These are phyloP conservation scores for Leiothrix lutea DNA, from an alignment of 2,113 vertebrate species.

Conservation along the genomic window DNA sequence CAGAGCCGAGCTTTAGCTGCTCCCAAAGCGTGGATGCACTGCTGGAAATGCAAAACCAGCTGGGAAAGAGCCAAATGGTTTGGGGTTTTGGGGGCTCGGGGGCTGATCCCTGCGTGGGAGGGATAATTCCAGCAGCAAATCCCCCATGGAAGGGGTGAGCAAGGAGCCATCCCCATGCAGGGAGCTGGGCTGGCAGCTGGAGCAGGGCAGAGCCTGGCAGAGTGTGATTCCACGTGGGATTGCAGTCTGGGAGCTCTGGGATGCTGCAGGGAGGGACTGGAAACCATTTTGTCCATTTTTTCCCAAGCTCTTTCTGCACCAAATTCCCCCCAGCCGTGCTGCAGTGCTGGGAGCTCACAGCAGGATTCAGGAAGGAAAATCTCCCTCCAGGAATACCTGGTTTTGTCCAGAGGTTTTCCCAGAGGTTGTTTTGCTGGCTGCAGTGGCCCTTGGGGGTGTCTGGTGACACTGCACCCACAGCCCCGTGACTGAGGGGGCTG, in stretches of 20 bases:
- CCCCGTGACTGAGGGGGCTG: rapidly evolving
- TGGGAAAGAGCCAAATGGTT: neutral
- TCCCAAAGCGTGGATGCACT: neutral
- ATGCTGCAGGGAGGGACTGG: neutral
- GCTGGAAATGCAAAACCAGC: neutral
- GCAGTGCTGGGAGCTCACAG: neutral
- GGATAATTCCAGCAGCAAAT: neutral
- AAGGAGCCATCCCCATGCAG: neutral
- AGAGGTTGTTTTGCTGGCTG: neutral
- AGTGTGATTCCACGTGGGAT: rapidly evolving
- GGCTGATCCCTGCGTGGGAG: neutral
- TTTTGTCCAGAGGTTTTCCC: neutral
- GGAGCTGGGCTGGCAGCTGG: neutral
- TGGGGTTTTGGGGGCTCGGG: neutral
- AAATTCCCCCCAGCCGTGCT: rapidly evolving
- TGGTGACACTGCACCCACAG: neutral
- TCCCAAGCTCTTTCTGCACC: neutral
- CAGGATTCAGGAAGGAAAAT: neutral
- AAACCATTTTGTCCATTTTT: neutral
- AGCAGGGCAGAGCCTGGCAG: neutral
- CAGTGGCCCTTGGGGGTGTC: neutral
- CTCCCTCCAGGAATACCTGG: rapidly evolving
- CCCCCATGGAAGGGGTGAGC: neutral
- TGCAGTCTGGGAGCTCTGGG: neutral
- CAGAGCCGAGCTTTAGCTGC: neutral